Evolutionary conservation across 1,140 invertebrate genomes (phyloP), one percentile per base, ranked within the genome.

Genomic region (Tetramorium simillimum): DNA sequence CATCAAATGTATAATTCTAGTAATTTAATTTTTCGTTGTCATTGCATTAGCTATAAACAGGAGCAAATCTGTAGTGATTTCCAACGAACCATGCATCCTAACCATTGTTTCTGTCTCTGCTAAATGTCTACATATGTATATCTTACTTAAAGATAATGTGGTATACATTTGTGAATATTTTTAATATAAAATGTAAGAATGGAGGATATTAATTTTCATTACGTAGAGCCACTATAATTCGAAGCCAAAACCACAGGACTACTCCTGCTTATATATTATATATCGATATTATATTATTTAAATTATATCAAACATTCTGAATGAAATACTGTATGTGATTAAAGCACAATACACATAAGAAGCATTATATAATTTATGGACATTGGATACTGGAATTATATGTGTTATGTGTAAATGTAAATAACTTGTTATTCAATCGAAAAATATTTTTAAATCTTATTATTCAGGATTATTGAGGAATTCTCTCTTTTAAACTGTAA

Each of bases 401-500:
- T 70, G 16, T 62, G 40, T 84, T 58, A 65, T 65, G 46, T 53
- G 28, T 62, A 78, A 33, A 85, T 63, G 37, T n/a, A 73, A 73
- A 43, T 58, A 51, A 49, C 21, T 62, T 77, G 21, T 77, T 51
- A 76, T 63, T 85, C 21, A 43, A 69, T 81, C 5, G 10, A 86
- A 33, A 33, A 33, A 69, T 63, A 18, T 58, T 18, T 56, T 33
- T 43, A 58, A 70, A 76, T 87, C 16, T 58, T 56, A 69, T 69
- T 28, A 21, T 49, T 69, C 21, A 46, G 56, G 40, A 80, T 21
- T 62, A 28, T 58, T 89, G 51, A 46, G 49, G 43, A 73, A 90
- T 85, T 88, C 62, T 88, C 86, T 90, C 89, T 85, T 63, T 90
- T 88, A 88, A 60, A 85, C 53, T 87, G 51, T 87, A 90, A 85